These are phyloP conservation scores for Eurytoma adleriae DNA, from an alignment of 2,888 invertebrate genomes.

Conservation along the genomic window DNA sequence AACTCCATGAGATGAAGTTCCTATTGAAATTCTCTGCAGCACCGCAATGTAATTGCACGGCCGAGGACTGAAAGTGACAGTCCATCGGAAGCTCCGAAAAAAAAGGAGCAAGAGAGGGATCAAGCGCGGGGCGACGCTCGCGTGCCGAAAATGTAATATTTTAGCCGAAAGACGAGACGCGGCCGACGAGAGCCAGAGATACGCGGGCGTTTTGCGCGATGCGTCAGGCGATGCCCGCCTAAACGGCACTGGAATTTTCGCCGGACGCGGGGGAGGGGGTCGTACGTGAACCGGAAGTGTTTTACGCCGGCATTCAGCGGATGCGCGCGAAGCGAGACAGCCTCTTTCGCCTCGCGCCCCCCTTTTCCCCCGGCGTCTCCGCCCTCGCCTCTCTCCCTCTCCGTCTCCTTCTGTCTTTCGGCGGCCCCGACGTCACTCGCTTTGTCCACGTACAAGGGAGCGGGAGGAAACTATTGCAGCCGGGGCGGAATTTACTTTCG, in stretches of 20 bases:
- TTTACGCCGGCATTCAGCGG: slow-evolving; percentile 46
- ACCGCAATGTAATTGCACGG: background rate
- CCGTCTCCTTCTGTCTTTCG: slow-evolving; percentile 3
- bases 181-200: slow-evolving; percentile 12
- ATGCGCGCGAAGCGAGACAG: slow-evolving; percentile 10
- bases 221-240: slow-evolving; percentile 14
- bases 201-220: slow-evolving; percentile 41
- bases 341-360: background rate
- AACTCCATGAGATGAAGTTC: background rate
- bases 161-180: background rate
- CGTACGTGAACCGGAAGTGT: slow-evolving; percentile 55
- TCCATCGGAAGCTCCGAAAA: background rate
- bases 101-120: background rate
- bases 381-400: slow-evolving; percentile 1
- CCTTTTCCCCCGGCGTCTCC: background rate
- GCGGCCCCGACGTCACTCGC: background rate
- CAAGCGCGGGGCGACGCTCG: background rate
- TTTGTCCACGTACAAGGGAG: slow-evolving; percentile 5
- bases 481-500: slow-evolving; percentile 44
- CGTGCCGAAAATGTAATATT: slow-evolving; percentile 40
- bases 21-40: slow-evolving; percentile 17
- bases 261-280: slow-evolving; percentile 18
- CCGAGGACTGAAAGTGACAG: slow-evolving; percentile 26
- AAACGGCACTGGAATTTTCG: slow-evolving; percentile 53
- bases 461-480: slow-evolving; percentile 14